phyloP scores from a whole-genome alignment of 2,888 invertebrate genomes.

The Willowsia nigromaculata region DNA sequence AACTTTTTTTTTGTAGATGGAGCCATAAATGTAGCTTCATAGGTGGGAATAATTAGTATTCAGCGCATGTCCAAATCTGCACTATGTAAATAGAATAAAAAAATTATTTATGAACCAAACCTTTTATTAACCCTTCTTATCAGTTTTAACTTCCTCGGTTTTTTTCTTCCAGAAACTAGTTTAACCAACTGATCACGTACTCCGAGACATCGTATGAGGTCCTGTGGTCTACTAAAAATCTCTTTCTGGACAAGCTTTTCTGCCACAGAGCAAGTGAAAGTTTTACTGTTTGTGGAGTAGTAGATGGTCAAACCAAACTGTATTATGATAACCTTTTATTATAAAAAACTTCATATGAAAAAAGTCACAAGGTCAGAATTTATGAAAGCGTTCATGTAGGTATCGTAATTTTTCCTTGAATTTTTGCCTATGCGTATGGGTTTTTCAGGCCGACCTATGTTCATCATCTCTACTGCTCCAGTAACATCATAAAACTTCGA shows the following conservation, averaged over 20 bases:
- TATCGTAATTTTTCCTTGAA: background rate
- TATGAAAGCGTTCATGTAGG: too few relatives aligned
- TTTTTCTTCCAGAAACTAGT: background rate
- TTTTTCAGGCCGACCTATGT: too few relatives aligned
- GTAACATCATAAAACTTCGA: background rate
- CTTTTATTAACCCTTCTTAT: background rate
- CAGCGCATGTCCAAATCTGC: background rate
- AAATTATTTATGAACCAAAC: background rate
- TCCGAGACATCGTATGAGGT: background rate
- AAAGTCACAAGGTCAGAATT: background rate
- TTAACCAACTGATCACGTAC: background rate
- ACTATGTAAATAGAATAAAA: background rate
- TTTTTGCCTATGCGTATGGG: background rate
- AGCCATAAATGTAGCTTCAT: background rate
- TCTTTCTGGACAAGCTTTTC: too few relatives aligned
- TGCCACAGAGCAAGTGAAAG: background rate
- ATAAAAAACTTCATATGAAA: background rate
- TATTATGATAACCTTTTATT: background rate
- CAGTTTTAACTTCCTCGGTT: slow-evolving; percentile 2
- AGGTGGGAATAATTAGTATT: background rate
- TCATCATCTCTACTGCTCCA: too few relatives aligned
- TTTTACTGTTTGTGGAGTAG: background rate
- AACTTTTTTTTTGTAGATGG: too few relatives aligned
- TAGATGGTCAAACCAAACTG: background rate
- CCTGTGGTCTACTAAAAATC: background rate